These are phyloP conservation scores for Druon quercuslanigerum DNA, from an alignment of 1,140 invertebrate species.

Conservation along the genomic window DNA sequence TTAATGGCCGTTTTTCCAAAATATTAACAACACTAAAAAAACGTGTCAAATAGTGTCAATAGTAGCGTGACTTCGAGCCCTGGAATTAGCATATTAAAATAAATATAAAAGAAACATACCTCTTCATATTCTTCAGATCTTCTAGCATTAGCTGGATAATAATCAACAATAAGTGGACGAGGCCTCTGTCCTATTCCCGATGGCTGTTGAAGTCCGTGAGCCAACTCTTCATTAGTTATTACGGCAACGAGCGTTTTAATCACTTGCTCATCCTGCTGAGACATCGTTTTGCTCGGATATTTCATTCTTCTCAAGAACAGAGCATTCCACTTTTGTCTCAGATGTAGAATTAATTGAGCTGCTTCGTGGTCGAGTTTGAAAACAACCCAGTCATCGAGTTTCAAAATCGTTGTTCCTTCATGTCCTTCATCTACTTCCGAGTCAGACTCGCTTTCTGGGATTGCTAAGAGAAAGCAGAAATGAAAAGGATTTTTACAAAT, in stretches of 20 bases:
- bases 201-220: conserved; percentile 83
- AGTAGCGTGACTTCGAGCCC: too few species aligned
- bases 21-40: too few species aligned
- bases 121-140: conserved; percentile 63
- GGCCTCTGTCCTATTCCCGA: conserved; percentile 87
- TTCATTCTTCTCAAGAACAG: conserved; percentile 84
- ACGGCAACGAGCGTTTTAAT: conserved; percentile 82
- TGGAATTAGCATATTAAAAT: not conserved
- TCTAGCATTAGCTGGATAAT: conserved; percentile 70
- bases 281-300: conserved; percentile 81
- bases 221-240: conserved; percentile 84
- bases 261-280: conserved; percentile 83
- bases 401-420: conserved; percentile 79
- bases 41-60: too few species aligned
- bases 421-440: conserved; percentile 80
- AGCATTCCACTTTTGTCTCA: conserved; percentile 87
- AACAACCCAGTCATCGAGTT: conserved; percentile 88
- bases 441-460: conserved; percentile 77
- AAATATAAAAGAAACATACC: conserved; percentile 43
- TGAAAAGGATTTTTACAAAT: too few species aligned
- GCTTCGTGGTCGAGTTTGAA: conserved; percentile 83
- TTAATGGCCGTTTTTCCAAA: too few species aligned
- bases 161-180: conserved; percentile 79
- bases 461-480: conserved; percentile 61
- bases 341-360: conserved; percentile 81